Percentiles rank a stretch among this genome's conserved stretches.
Evolutionary conservation across 2,888 invertebrate species (phyloP).

Genomic region (Prostheceraeus crozeri): DNA sequence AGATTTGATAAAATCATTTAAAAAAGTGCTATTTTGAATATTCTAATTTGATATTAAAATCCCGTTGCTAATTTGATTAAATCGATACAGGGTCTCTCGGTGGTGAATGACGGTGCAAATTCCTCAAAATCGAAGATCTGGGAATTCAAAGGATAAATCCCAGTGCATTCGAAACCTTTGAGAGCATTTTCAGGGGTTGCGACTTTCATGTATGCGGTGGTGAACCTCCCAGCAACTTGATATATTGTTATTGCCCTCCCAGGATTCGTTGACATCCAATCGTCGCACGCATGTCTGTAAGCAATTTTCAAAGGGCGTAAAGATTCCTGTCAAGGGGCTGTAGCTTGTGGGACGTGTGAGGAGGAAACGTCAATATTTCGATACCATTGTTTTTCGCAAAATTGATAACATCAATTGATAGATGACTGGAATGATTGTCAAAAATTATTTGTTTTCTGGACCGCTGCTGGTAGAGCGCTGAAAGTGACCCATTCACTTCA

Average conservation of each 20-base stretch:
- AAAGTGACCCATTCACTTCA: conserved; percentile 8
- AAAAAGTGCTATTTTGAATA: too few relatives aligned
- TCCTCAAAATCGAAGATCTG: conserved; percentile 29
- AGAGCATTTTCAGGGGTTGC: background rate
- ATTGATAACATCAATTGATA: conserved; percentile 2
- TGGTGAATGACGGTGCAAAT: conserved; percentile 27
- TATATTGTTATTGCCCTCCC: conserved; percentile 49
- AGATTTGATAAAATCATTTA: too few relatives aligned
- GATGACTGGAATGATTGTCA: conserved; percentile 11
- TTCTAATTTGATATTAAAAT: too few relatives aligned
- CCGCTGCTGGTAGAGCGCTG: background rate
- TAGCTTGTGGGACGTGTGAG: background rate
- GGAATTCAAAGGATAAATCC: conserved; percentile 27
- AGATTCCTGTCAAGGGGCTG: conserved; percentile 1
- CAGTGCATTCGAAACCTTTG: conserved; percentile 10
- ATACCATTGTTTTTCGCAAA: conserved; percentile 1
- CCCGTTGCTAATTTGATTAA: too few relatives aligned
- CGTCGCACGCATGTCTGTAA: conserved; percentile 46
- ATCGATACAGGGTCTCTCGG: too few relatives aligned
- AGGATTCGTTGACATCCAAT: conserved; percentile 46
- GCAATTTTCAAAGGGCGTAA: conserved; percentile 44
- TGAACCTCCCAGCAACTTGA: conserved; percentile 36
- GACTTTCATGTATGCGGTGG: conserved; percentile 26
- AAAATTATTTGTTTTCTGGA: conserved; percentile 6
- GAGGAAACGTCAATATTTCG: conserved; percentile 7